Evolutionary conservation across 2,113 vertebrate genomes (phyloP), one percentile per base, ranked within the genome.

Genomic region (Oreochromis niloticus): DNA sequence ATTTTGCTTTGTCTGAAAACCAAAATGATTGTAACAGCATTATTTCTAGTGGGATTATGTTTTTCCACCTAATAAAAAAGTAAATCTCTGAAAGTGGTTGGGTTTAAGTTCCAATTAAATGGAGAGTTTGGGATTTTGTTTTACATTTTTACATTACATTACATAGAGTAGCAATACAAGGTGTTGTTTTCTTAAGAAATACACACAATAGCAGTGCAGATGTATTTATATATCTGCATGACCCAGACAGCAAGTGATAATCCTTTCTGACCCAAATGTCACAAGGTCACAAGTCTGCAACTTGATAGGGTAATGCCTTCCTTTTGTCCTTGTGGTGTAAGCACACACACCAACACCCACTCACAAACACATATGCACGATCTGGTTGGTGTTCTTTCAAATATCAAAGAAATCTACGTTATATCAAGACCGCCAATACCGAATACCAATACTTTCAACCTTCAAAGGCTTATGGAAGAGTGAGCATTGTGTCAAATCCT

Each of bases 201-300:
- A 6, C 16, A 22, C 78, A 80, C 63, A 68, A 41, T 41, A 22
- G 63, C 10, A 6, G 79, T 59, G 54, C 10, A 24, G 14, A 19
- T 36, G 66, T 79, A 63, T 50, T 10, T 80, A 39, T 63, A 46
- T 71, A 57, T 61, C 17, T 73, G 66, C n/a, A 55, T 82, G 34
- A 86, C 89, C 91, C 7, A 39, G 5, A 39, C 48, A 87, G 91
- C 84, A 68, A 83, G 61, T 91, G 87, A 91, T 93, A 93, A 88
- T 92, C 81, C 88, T 84, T 90, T 84, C 71, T 56, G 88, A 90
- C 43, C 81, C 78, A 93, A 94, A 93, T 92, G 92, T 90, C 93
- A 91, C 48, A 83, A 52, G 84, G 88, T 89, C 89, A 87, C 13
- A 6, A 84, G 81, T 71, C 54, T 46, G 66, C 89, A 85, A 81